These are phyloP conservation scores for Brachionus paranguensis DNA, from an alignment of 1,140 invertebrate genomes.

Conservation along the genomic window DNA sequence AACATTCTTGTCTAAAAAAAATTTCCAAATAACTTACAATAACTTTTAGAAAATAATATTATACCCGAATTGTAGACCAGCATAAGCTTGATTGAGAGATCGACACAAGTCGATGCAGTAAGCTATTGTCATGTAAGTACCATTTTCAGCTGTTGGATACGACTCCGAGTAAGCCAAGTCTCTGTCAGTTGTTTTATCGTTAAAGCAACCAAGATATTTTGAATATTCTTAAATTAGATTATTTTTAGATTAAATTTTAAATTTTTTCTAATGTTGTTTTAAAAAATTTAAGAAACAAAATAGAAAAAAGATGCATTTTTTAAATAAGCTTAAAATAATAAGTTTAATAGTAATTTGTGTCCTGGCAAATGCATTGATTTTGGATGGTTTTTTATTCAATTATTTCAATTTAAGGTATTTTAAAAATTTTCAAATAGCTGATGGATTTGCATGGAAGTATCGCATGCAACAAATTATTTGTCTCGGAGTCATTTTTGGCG, in stretches of 20 bases:
- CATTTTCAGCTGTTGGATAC: not conserved
- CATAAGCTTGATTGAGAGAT: not conserved
- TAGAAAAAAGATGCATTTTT: not conserved
- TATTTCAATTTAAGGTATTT: not conserved
- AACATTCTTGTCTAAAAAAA: not conserved
- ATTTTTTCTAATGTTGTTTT: not conserved
- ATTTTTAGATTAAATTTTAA: not conserved
- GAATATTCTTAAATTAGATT: slow-evolving; percentile 22
- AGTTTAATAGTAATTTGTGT: not conserved
- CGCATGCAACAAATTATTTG: not conserved
- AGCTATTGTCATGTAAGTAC: not conserved
- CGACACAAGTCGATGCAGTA: slow-evolving; percentile 25
- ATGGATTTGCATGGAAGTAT: not conserved
- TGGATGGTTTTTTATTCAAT: slow-evolving; percentile 5
- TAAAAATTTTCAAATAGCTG: not conserved
- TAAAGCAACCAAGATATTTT: slow-evolving; percentile 37
- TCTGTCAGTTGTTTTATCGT: not conserved
- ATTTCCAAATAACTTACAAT: not conserved
- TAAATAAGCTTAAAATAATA: not conserved
- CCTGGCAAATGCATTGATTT: not conserved
- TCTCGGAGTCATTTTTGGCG: not conserved
- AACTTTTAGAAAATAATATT: not conserved
- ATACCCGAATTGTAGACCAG: slow-evolving; percentile 38
- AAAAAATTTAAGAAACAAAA: not conserved
- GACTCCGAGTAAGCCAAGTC: not conserved